Percentiles rank a stretch among this genome's conserved stretches.
These are phyloP conservation scores for Crotalus horridus DNA, from an alignment of 2,113 vertebrate genomes.

Conservation along the genomic window DNA sequence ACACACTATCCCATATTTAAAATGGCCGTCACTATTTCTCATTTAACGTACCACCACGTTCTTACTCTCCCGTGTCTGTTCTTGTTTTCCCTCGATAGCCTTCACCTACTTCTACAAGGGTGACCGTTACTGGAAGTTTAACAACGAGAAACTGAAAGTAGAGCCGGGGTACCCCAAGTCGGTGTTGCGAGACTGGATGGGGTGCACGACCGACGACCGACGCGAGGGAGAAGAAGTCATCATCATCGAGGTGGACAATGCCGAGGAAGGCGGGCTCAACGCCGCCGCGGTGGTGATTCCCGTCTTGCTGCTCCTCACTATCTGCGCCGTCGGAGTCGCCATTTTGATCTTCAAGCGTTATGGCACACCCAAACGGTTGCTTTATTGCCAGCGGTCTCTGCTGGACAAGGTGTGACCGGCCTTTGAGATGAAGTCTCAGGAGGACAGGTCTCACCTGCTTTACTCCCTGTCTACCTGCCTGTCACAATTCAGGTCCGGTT, in stretches of 20 bases:
- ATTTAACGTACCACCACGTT: background rate
- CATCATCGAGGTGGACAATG: slow-evolving; percentile 80
- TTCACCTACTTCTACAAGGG: slow-evolving; percentile 92
- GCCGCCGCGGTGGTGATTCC: slow-evolving; percentile 77
- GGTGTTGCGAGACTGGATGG: slow-evolving; percentile 84
- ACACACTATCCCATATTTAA: background rate
- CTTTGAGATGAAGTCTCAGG: slow-evolving; percentile 21
- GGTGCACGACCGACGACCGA: slow-evolving; percentile 72
- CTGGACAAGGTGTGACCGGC: slow-evolving; percentile 87
- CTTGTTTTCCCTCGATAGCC: slow-evolving; percentile 54
- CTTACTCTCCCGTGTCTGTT: background rate
- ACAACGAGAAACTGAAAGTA: slow-evolving; percentile 87
- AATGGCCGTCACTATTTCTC: background rate
- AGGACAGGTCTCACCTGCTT: slow-evolving; percentile 37
- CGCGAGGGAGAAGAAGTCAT: slow-evolving; percentile 76
- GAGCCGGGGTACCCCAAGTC: slow-evolving; percentile 88
- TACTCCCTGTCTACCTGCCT: background rate
- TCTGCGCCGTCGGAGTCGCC: slow-evolving; percentile 76
- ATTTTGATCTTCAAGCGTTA: slow-evolving; percentile 84
- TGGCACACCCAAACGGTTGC: slow-evolving; percentile 84
- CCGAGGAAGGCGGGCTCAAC: slow-evolving; percentile 63
- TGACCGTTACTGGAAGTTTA: slow-evolving; percentile 92
- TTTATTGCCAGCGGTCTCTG: slow-evolving; percentile 89
- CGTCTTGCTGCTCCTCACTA: slow-evolving; percentile 77
- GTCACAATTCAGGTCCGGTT: background rate